phyloP scores from a whole-genome alignment of 2,113 vertebrate genomes.

The Ariopsis seemanni region DNA sequence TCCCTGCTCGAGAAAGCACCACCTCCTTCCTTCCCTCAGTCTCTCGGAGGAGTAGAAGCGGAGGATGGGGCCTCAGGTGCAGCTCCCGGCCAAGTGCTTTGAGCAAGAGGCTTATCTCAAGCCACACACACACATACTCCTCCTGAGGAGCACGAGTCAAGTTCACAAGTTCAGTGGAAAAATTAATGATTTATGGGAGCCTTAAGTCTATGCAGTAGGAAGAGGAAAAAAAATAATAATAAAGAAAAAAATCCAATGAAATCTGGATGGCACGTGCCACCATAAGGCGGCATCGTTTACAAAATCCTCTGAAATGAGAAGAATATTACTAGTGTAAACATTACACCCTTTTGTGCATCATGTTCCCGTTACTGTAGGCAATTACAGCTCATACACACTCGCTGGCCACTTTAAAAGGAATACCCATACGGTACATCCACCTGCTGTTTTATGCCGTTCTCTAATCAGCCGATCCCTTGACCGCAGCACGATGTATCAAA shows the following conservation, averaged over 20 bases:
- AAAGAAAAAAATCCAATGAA: not conserved
- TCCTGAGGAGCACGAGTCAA: not conserved
- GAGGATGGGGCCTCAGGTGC: conserved; percentile 47
- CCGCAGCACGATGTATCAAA: no score
- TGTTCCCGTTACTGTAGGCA: not conserved
- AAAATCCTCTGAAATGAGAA: not conserved
- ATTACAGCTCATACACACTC: not conserved
- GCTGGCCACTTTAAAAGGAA: no score
- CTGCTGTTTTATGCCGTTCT: no score
- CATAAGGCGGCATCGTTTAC: not conserved
- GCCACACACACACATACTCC: not conserved
- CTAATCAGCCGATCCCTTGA: no score
- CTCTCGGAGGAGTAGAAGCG: conserved; percentile 50
- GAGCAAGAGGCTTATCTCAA: conserved; percentile 1
- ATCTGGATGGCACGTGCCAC: not conserved
- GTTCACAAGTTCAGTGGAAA: not conserved
- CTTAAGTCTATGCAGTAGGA: not conserved
- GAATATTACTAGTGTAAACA: not conserved
- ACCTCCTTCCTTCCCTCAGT: conserved; percentile 36
- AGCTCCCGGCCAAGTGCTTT: conserved; percentile 12
- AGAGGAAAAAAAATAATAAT: not conserved
- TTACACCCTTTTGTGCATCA: not conserved
- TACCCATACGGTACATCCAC: no score
- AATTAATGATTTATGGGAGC: not conserved
- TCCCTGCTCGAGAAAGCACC: conserved; percentile 33